Evolutionary conservation across 2,888 invertebrate genomes (phyloP), one percentile per base, ranked within the genome.

Genomic region (Marasmarcha lunaedactyla): DNA sequence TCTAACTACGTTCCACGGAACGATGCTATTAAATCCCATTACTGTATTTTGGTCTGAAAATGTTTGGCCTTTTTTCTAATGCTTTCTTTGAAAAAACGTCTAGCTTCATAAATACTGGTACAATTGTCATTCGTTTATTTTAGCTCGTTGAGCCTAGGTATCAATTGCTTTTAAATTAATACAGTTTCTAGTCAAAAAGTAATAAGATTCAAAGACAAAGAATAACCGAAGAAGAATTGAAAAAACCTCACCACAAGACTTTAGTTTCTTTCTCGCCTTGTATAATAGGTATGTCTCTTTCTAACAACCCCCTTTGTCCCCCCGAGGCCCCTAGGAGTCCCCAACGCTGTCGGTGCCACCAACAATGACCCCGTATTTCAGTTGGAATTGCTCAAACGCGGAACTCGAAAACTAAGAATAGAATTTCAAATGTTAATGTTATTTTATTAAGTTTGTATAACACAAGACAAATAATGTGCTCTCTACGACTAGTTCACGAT

Each of bases 311-410:
- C 59, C 56, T 59, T 54, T 52, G 59, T 59, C 54, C 61, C 63
- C 55, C 44, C 53, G 46, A 52, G 54, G 49, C 49, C 57, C 59
- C 56, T 59, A 54, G 52, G 59, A 59, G 54, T 61, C 63, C 55
- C 54, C 54, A 49, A 44, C 53, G 58, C 63, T 63, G 69, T 67
- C 69, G 71, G 70, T 73, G 77, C 77, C 76, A 77, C 77, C 79
- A 74, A 77, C 81, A 79, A 81, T 77, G 83, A 79, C 81, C 81
- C 72, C 81, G 78, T 83, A 83, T 81, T 83, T 81, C 72, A 81
- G 78, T 61, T 66, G 67, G 73, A 81, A 81, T 83, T 81, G 78
- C 76, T 77, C 71, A 71, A 81, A 79, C 71, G 73, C 64, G 66
- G 78, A 76, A 76, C 71, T 71, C 67, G 71, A 71, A 76, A 76